These are phyloP conservation scores for Cnemophilus loriae DNA, from an alignment of 2,113 vertebrate species.

Conservation along the genomic window DNA sequence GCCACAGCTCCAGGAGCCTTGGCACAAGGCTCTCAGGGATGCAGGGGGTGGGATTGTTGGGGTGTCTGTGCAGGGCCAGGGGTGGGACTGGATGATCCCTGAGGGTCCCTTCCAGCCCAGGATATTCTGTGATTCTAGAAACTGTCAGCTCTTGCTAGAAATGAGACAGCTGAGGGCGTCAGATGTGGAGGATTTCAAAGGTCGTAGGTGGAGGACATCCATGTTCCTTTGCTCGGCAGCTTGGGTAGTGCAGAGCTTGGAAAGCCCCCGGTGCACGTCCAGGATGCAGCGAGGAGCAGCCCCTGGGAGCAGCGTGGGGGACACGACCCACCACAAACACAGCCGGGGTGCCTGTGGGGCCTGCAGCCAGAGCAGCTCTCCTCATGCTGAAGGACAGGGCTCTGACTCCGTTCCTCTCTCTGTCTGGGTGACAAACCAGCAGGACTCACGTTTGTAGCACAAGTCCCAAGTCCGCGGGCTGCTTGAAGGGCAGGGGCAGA, in stretches of 20 bases:
- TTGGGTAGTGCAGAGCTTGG: not conserved
- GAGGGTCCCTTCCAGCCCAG: not conserved
- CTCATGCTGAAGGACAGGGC: not conserved
- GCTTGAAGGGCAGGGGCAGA: not conserved
- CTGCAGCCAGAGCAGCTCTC: not conserved
- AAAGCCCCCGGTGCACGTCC: fast-evolving
- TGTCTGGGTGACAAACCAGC: not conserved
- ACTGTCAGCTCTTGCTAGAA: not conserved
- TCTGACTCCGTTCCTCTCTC: not conserved
- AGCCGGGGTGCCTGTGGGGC: fast-evolving
- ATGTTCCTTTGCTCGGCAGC: not conserved
- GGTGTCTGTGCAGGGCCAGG: not conserved
- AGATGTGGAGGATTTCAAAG: not conserved
- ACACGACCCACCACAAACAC: fast-evolving
- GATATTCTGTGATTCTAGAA: not conserved
- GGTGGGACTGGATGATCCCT: not conserved
- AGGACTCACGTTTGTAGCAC: not conserved
- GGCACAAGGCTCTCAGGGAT: fast-evolving
- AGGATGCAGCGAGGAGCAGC: not conserved
- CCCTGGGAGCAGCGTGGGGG: fast-evolving
- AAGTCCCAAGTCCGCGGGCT: not conserved
- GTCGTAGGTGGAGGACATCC: not conserved
- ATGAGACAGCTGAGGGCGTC: not conserved
- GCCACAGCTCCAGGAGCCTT: not conserved
- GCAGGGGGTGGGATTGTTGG: not conserved